Base-by-base conservation (phyloP, 92 coral and sea anemone genomes). In the Palythoa grandiflora region DNA sequence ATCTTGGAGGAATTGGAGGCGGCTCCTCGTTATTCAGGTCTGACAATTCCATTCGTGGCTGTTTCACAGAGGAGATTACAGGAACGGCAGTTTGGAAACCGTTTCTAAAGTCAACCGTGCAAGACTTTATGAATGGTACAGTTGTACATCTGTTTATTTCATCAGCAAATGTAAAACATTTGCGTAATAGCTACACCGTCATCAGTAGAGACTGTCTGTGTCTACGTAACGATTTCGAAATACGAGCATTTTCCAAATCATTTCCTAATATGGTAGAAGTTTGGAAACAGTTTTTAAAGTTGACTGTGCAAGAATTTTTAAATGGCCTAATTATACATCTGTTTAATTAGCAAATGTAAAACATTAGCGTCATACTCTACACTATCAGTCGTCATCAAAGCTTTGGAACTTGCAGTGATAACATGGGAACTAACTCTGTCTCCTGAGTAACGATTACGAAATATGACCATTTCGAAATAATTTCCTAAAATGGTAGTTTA, bases 1-100 rank as follows among this genome's bases (percentile, higher is more conserved):
- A 7, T 68, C 73, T 38, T 3, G 73, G 73, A n/a, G 73, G 73
- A 68, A 68, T 28, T 28, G 73, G 73, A 6, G 73, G 73, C 37
- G 39, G 73, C 35, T 68, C 6, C 12, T 9, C 35, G 12, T 28
- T 28, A 12, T 28, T 68, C 37, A n/a, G 1, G 73, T 68, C 37
- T 68, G 73, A 57, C 39, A n/a, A 1, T 68, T 1, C 39, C 73
- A 68, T 35, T 65, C 20, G 20, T 9, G 17, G 17, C 71, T 65
- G 17, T 2, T 65, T 13, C 35, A n/a, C 20, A n/a, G 35, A 65
- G 37, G 37, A 68, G 35, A 68, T 6, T 68, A 68, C 12, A 68
- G 73, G 9, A 1, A 68, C 35, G 7, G 2, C 14, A 12, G 8
- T 68, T n/a, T 65, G 71, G 71, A 16, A 65, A n/a, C n/a, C 3